Evolutionary conservation across 2,888 invertebrate species (phyloP).

Genomic region (Heteropelma amictum): DNA sequence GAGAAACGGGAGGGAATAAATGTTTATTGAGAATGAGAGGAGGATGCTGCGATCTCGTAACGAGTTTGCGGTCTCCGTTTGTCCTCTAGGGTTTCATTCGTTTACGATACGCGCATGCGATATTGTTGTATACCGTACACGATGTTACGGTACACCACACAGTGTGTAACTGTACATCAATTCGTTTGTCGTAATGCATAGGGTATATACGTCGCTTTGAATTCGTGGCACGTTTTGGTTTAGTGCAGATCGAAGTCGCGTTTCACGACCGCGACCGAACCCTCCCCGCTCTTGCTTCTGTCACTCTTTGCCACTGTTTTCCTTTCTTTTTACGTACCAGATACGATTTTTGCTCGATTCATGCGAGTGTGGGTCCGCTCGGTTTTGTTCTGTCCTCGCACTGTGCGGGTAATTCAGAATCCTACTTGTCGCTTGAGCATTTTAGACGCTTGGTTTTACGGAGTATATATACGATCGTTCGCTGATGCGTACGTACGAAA

Average conservation of each 20-base stretch:
- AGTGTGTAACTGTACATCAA: constrained; percentile 43
- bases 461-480: too few relatives aligned
- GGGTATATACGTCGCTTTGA: constrained; percentile 37
- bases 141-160: background rate
- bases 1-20: too few relatives aligned
- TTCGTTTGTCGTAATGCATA: constrained; percentile 30
- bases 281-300: background rate
- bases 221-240: constrained; percentile 60
- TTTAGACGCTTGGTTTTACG: too few relatives aligned
- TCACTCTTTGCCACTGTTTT: background rate
- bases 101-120: background rate
- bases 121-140: background rate
- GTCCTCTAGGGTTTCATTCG: too few relatives aligned
- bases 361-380: background rate
- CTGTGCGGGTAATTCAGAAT: too few relatives aligned
- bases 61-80: too few relatives aligned
- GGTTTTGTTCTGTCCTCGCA: background rate
- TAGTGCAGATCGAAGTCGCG: constrained; percentile 58
- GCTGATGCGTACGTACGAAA: too few relatives aligned
- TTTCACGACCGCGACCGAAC: constrained; percentile 20
- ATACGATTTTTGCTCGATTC: constrained; percentile 16
- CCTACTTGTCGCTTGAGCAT: too few relatives aligned
- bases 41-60: too few relatives aligned
- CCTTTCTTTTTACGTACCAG: too few relatives aligned
- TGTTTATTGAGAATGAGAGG: too few relatives aligned